Evolutionary conservation across 2,888 invertebrate genomes (phyloP).

Genomic region (Anarsia innoxiella): DNA sequence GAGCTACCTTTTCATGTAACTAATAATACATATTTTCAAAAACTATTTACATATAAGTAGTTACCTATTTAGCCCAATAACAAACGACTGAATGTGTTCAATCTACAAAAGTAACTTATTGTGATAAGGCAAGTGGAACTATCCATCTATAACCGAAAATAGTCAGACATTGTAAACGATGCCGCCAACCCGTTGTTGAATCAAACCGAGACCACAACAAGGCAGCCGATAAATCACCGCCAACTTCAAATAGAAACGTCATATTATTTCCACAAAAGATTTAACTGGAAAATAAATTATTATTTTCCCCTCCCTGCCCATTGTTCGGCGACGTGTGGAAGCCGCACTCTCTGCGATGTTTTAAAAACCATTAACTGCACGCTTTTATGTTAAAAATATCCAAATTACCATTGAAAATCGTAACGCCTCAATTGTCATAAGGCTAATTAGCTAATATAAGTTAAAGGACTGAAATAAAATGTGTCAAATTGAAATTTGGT

Average conservation of each 20-base stretch:
- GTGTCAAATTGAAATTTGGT: too few species aligned
- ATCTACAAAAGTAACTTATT: too few species aligned
- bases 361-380: conserved; percentile 74
- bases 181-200: conserved; percentile 37
- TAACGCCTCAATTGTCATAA: conserved; percentile 23
- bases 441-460: too few species aligned
- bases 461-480: too few species aligned
- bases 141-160: conserved; percentile 40
- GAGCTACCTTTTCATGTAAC: too few species aligned
- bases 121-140: too few species aligned
- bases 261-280: conserved; percentile 77
- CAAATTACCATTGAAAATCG: conserved; percentile 14
- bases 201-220: conserved; percentile 50
- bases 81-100: too few species aligned
- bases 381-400: conserved; percentile 49
- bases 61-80: too few species aligned
- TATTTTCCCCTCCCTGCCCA: conserved; percentile 60
- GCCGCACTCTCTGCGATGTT: conserved; percentile 63
- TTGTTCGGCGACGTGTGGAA: conserved; percentile 72
- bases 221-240: conserved; percentile 70
- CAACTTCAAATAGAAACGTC: conserved; percentile 76
- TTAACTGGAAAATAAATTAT: conserved; percentile 77
- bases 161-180: conserved; percentile 39
- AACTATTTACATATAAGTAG: too few species aligned
- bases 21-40: too few species aligned